Evolutionary conservation across 2,113 vertebrate species (phyloP).

Genomic region (Orthonyx spaldingii): DNA sequence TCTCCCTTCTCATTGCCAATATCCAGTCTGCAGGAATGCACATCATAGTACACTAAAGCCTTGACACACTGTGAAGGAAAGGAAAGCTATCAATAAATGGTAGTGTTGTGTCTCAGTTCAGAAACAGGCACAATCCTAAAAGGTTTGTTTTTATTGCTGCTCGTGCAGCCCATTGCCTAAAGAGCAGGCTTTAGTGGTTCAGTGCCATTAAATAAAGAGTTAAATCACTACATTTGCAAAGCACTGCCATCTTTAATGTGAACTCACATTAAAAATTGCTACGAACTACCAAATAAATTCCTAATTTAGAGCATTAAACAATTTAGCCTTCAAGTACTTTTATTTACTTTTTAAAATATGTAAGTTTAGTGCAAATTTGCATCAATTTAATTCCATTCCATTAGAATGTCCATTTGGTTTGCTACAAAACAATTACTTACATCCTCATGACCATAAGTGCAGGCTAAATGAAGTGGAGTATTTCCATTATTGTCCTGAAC

Average conservation of each 20-base stretch:
- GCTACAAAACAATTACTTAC: slow-evolving; percentile 71
- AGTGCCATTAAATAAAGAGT: background rate
- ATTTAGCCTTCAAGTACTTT: background rate
- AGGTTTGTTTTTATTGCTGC: background rate
- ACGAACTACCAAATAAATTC: background rate
- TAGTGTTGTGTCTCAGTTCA: background rate
- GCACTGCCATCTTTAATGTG: background rate
- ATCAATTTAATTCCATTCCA: background rate
- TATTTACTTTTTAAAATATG: background rate
- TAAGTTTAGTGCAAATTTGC: background rate
- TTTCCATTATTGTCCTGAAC: slow-evolving; percentile 92
- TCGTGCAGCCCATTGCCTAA: background rate
- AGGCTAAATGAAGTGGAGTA: slow-evolving; percentile 91
- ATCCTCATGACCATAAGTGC: slow-evolving; percentile 91
- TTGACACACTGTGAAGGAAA: slow-evolving; percentile 87
- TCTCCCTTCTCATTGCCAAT: slow-evolving; percentile 93
- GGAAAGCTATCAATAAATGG: slow-evolving; percentile 3
- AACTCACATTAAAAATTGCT: background rate
- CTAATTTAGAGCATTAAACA: background rate
- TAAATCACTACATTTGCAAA: background rate
- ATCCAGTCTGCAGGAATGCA: slow-evolving; percentile 83
- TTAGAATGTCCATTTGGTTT: background rate
- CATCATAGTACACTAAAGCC: slow-evolving; percentile 92
- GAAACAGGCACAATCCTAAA: background rate
- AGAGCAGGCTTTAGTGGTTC: background rate